These are phyloP conservation scores for Drosophila neonasuta DNA, from an alignment of 2,888 invertebrate genomes.

Conservation along the genomic window DNA sequence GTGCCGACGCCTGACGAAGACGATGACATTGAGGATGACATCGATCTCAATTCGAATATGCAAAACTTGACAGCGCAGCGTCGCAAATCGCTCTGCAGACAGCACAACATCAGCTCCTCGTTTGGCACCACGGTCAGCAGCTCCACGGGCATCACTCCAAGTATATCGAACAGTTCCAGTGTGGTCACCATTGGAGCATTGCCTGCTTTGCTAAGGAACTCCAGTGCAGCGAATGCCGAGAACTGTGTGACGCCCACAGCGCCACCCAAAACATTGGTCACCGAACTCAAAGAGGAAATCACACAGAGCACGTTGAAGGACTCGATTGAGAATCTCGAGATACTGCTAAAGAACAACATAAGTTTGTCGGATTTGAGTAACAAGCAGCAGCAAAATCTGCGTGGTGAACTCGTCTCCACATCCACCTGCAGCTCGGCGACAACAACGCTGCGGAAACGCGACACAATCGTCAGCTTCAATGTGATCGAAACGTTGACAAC, in stretches of 20 bases:
- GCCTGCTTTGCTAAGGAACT: conserved; percentile 63
- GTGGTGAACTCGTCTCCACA: conserved; percentile 55
- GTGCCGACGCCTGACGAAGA: neutral
- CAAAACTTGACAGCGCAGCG: conserved; percentile 80
- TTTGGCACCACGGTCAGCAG: conserved; percentile 80
- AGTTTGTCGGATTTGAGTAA: conserved; percentile 81
- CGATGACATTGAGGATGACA: conserved; percentile 59
- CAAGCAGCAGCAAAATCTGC: conserved; percentile 80
- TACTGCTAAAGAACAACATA: conserved; percentile 82
- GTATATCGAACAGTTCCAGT: conserved; percentile 80
- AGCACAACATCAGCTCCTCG: conserved; percentile 82
- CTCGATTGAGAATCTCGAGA: conserved; percentile 82
- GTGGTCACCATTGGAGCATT: conserved; percentile 72
- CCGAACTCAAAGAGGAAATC: conserved; percentile 79
- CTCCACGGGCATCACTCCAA: conserved; percentile 80
- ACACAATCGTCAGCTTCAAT: conserved; percentile 74
- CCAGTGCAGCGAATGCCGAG: conserved; percentile 53
- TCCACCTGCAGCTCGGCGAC: conserved; percentile 61
- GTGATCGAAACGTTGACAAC: conserved; percentile 69
- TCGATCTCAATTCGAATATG: conserved; percentile 81
- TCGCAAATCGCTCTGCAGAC: conserved; percentile 81
- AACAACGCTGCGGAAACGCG: conserved; percentile 72
- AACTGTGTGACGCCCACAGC: conserved; percentile 57
- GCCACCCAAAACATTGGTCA: conserved; percentile 68
- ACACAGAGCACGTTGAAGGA: conserved; percentile 75